Percentiles rank a stretch among this genome's conserved stretches.
phyloP scores from a whole-genome alignment of 2,113 vertebrate species.

The Pseudorhombus dupliciocellatus region DNA sequence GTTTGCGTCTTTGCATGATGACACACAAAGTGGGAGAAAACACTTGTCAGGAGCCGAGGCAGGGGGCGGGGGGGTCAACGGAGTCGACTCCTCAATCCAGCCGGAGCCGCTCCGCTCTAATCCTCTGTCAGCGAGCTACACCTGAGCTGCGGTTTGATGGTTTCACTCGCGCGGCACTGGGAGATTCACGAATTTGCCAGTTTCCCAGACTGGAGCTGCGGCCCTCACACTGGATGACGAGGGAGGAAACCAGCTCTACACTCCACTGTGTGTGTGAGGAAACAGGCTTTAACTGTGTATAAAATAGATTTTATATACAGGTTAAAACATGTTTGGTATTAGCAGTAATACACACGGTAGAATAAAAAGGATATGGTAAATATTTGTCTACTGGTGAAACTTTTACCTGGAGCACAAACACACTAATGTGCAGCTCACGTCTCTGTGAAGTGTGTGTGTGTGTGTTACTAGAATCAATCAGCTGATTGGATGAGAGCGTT shows the following conservation, averaged over 20 bases:
- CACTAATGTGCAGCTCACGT: too few species aligned
- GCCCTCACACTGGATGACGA: background rate
- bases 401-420: too few species aligned
- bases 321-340: too few species aligned
- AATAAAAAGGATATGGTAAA: too few species aligned
- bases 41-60: constrained; percentile 28
- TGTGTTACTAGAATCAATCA: too few species aligned
- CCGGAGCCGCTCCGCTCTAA: constrained; percentile 24
- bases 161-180: constrained; percentile 21
- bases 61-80: constrained; percentile 50
- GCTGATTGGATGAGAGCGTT: too few species aligned
- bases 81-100: constrained; percentile 12
- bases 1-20: constrained; percentile 12
- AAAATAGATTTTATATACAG: too few species aligned
- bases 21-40: background rate
- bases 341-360: background rate
- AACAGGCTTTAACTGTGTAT: too few species aligned
- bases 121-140: constrained; percentile 43
- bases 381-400: too few species aligned
- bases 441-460: too few species aligned
- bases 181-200: constrained; percentile 37
- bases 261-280: background rate
- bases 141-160: constrained; percentile 37
- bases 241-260: too few species aligned
- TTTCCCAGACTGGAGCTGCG: constrained; percentile 29